Conservation (phyloP, 2,888 invertebrate genomes). For the Alentia gelatinosa region DNA sequence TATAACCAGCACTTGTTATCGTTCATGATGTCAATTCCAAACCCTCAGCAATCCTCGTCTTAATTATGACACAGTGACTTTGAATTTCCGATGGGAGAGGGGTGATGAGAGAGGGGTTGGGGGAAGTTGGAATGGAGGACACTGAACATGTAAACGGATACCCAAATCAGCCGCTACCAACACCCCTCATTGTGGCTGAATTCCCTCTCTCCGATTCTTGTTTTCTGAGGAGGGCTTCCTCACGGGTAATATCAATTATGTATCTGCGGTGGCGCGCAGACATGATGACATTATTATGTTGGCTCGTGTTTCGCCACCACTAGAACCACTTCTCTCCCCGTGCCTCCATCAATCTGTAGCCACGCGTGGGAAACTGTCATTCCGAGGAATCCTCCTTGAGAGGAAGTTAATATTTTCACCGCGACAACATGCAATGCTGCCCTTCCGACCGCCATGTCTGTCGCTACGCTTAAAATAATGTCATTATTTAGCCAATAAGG, state of each 20-base stretch:
- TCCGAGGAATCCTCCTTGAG: background rate
- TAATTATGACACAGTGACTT: conserved; percentile 1
- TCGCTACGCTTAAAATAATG: conserved; percentile 9
- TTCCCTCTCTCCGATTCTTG: background rate
- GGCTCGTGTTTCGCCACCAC: conserved; percentile 8
- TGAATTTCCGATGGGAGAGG: background rate
- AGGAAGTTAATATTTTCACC: conserved; percentile 29
- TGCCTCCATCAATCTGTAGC: conserved; percentile 2
- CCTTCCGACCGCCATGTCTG: background rate
- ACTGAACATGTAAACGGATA: background rate
- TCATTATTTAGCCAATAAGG: conserved; percentile 39
- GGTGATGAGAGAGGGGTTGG: background rate
- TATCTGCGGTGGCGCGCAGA: background rate
- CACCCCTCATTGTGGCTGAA: background rate
- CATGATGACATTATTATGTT: conserved; percentile 36
- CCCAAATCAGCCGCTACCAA: background rate
- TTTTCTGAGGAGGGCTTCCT: background rate
- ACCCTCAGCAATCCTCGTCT: background rate
- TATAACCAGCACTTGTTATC: background rate
- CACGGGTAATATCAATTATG: conserved; percentile 34
- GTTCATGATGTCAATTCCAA: background rate
- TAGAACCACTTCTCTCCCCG: conserved; percentile 2
- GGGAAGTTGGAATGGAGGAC: background rate
- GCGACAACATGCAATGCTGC: conserved; percentile 25
- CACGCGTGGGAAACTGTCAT: conserved; percentile 4